Conservation (phyloP, 2,797 vertebrate genomes). For the Fistularia tabacaria region DNA sequence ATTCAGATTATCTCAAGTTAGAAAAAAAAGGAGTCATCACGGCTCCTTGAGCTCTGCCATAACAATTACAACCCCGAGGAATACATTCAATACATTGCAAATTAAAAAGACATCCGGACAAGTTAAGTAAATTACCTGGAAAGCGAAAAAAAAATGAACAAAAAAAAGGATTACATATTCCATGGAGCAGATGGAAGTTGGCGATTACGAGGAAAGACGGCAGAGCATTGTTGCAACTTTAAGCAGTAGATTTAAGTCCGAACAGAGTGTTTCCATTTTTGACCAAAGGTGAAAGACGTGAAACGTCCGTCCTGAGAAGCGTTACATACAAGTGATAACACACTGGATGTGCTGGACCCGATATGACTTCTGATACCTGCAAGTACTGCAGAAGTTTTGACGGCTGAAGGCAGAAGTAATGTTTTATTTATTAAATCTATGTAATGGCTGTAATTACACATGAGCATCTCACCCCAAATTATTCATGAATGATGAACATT, state of each 20-base stretch:
- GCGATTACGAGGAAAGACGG: constrained; percentile 32
- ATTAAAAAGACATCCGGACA: constrained; percentile 31
- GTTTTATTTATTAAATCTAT: too few species aligned
- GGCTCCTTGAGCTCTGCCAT: not conserved
- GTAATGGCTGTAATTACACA: too few species aligned
- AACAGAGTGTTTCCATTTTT: constrained; percentile 37
- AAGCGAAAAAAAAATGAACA: constrained; percentile 34
- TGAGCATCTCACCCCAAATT: too few species aligned
- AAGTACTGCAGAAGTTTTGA: too few species aligned
- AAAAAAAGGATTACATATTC: constrained; percentile 14
- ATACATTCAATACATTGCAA: constrained; percentile 11
- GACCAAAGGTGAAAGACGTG: constrained; percentile 8
- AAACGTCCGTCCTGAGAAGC: constrained; percentile 21
- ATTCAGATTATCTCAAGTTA: constrained; percentile 2
- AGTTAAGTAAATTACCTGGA: constrained; percentile 46
- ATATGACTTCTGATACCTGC: too few species aligned
- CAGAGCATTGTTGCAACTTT: constrained; percentile 42
- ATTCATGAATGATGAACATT: too few species aligned
- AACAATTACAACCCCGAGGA: not conserved
- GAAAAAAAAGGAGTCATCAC: constrained; percentile 1
- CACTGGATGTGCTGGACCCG: too few species aligned
- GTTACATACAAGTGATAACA: constrained; percentile 12
- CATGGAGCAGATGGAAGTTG: constrained; percentile 10
- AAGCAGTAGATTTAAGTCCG: constrained; percentile 37
- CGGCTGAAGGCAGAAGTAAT: too few species aligned